A percentile compares a stretch with the other conserved stretches of the same genome.
Conservation (phyloP, 2,888 invertebrate genomes). For the Urechis unicinctus region DNA sequence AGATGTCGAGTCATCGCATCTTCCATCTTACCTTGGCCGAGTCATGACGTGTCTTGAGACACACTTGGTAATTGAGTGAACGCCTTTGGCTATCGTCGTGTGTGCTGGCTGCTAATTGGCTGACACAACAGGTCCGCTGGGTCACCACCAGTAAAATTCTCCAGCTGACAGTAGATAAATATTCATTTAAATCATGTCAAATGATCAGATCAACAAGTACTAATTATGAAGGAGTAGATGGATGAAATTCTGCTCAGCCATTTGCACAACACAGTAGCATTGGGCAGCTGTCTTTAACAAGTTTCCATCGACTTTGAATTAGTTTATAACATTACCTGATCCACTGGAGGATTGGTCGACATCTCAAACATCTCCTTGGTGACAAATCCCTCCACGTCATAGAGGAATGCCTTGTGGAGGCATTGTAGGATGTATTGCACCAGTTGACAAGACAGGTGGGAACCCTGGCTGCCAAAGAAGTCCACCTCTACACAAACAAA, state of each 20-base stretch:
- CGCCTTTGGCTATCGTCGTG: constrained; percentile 85
- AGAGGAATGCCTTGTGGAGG: constrained; percentile 69
- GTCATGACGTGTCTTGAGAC: constrained; percentile 77
- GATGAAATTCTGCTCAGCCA: too few species aligned
- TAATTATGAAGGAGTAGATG: too few species aligned
- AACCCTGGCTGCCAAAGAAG: not conserved
- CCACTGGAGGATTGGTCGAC: constrained; percentile 78
- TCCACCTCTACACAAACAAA: not conserved
- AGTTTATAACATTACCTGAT: constrained; percentile 58
- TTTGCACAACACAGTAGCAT: too few species aligned
- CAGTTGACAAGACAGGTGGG: constrained; percentile 56
- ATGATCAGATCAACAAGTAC: too few species aligned
- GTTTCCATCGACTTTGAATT: not conserved
- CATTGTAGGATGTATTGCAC: constrained; percentile 70
- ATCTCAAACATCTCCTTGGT: constrained; percentile 78
- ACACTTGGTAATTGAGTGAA: constrained; percentile 79
- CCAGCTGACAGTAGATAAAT: constrained; percentile 30
- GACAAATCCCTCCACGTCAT: constrained; percentile 77
- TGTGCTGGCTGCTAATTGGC: constrained; percentile 69
- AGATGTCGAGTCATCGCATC: too few species aligned
- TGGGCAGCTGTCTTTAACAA: too few species aligned
- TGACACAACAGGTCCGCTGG: constrained; percentile 68
- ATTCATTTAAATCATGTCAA: not conserved
- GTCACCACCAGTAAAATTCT: constrained; percentile 53
- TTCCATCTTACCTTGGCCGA: constrained; percentile 62